phyloP scores from a whole-genome alignment of 2,888 invertebrate genomes.

The Trichogramma dendrolimi region DNA sequence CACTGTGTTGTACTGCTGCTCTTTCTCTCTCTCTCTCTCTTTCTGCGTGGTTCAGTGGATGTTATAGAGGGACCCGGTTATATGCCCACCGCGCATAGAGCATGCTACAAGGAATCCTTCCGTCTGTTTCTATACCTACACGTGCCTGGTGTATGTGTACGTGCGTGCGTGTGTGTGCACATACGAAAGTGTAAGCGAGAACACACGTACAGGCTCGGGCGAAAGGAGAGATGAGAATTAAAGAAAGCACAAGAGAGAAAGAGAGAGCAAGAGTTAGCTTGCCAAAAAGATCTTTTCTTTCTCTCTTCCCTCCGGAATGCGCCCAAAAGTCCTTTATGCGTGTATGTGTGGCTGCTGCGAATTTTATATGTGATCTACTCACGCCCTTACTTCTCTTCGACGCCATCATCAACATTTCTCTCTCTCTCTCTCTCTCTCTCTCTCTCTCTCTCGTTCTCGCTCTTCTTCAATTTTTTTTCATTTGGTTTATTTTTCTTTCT shows the following conservation, averaged over 20 bases:
- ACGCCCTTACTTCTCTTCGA: slow-evolving; percentile 9
- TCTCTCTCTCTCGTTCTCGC: slow-evolving; percentile 5
- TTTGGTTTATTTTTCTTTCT: slow-evolving; percentile 15
- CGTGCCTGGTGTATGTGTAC: too few species aligned
- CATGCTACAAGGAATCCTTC: too few species aligned
- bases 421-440: slow-evolving; percentile 8
- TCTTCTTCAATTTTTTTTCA: background rate
- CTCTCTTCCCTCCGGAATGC: slow-evolving; percentile 29
- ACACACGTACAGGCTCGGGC: slow-evolving; percentile 10
- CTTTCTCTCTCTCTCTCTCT: too few species aligned
- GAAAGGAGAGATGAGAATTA: background rate
- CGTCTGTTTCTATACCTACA: too few species aligned
- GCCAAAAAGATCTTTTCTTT: slow-evolving; percentile 29
- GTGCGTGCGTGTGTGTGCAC: too few species aligned
- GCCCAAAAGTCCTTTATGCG: slow-evolving; percentile 22
- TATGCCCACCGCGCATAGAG: too few species aligned
- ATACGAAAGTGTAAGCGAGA: background rate
- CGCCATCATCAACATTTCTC: slow-evolving; percentile 13
- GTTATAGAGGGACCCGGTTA: too few species aligned
- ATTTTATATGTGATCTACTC: background rate
- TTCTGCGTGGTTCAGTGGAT: too few species aligned
- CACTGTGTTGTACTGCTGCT: too few species aligned
- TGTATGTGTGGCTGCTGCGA: background rate
- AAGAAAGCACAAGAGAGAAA: background rate
- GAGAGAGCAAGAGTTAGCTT: slow-evolving; percentile 27